Conservation (phyloP, 53 echinoderm and acorn worm species). For the Hippasteria phrygiana region DNA sequence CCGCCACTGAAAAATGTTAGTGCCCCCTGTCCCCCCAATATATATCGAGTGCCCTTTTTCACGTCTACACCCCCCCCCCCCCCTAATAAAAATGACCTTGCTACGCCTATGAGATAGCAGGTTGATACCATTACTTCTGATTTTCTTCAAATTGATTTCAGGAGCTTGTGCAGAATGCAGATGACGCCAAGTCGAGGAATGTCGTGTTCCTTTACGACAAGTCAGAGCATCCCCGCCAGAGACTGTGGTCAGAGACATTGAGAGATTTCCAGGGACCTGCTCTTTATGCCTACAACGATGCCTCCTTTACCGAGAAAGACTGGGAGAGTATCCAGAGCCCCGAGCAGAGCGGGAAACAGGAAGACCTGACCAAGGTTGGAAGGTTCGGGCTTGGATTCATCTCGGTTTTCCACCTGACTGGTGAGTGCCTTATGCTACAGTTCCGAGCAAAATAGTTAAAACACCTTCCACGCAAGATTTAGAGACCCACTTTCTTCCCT, state of each 20-base stretch:
- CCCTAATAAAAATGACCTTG: too few species aligned
- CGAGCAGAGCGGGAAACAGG: constrained; percentile 72
- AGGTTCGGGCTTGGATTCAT: constrained; percentile 95
- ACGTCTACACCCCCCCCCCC: too few species aligned
- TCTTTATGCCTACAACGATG: constrained; percentile 87
- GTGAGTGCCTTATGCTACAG: constrained; percentile 33
- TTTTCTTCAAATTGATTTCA: constrained; percentile 45
- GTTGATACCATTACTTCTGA: too few species aligned
- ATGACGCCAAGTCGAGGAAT: constrained; percentile 83
- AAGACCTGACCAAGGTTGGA: constrained; percentile 82
- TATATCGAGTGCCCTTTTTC: too few species aligned
- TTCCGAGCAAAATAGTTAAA: too few species aligned
- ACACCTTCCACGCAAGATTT: too few species aligned
- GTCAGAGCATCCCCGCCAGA: constrained; percentile 50
- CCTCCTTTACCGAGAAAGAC: constrained; percentile 72
- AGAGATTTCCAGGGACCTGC: constrained; percentile 73
- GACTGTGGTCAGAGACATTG: constrained; percentile 52
- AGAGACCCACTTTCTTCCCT: too few species aligned
- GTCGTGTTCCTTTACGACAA: constrained; percentile 84
- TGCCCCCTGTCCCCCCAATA: too few species aligned
- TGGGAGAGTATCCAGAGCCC: constrained; percentile 81
- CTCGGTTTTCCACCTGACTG: constrained; percentile 95
- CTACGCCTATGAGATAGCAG: too few species aligned
- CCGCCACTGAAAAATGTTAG: too few species aligned
- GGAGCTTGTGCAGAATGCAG: constrained; percentile 94